phyloP scores from a whole-genome alignment of 2,797 vertebrate genomes.

The Chaenodraco wilsoni region DNA sequence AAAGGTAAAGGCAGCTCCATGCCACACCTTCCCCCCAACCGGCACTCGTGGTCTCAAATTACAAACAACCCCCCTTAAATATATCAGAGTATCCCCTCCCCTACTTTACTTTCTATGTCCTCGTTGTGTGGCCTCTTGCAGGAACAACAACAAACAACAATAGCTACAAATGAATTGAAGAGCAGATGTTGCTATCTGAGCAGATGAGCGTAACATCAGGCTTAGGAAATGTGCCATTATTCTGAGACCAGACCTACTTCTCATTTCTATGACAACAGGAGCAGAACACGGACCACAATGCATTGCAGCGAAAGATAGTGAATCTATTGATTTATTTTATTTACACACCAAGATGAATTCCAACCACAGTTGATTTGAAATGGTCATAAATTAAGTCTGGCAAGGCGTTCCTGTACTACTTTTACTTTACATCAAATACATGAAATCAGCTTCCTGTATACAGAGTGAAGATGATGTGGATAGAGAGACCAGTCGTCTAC shows the following conservation, averaged over 20 bases:
- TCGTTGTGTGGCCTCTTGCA: neutral
- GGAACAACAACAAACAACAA: no score
- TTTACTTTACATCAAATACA: no score
- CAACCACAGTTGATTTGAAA: no score
- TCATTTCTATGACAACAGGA: neutral
- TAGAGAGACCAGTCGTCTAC: no score
- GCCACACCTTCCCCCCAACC: slow-evolving; percentile 59
- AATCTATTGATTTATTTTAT: no score
- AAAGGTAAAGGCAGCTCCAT: slow-evolving; percentile 66
- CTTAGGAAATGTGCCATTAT: neutral
- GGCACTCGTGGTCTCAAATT: neutral
- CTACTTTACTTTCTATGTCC: neutral
- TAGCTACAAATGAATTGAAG: no score
- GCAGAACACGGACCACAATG: slow-evolving; percentile 7
- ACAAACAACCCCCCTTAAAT: neutral
- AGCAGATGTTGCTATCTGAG: neutral
- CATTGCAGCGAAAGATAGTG: neutral
- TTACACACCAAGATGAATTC: no score
- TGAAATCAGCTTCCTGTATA: neutral
- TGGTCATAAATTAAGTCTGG: no score
- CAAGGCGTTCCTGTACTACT: neutral
- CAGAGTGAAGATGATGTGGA: neutral
- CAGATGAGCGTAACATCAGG: neutral
- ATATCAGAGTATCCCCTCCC: neutral
- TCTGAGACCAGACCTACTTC: neutral